phyloP scores from a whole-genome alignment of 2,113 vertebrate species.

The Nestor notabilis region DNA sequence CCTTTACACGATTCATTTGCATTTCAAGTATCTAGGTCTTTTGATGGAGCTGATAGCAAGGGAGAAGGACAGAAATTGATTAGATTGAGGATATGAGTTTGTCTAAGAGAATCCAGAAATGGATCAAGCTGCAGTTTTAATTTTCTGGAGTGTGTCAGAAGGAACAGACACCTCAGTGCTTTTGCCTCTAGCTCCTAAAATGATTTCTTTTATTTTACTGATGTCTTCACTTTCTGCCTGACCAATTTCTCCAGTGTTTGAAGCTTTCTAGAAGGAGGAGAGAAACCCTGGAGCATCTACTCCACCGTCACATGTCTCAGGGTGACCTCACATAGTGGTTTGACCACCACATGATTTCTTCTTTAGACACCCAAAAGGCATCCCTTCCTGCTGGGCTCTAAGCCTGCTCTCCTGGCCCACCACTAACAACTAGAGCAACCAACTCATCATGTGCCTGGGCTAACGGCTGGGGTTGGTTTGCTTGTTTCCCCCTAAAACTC shows the following conservation, averaged over 20 bases:
- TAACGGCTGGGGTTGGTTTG: neutral
- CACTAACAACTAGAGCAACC: neutral
- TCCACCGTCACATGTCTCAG: neutral
- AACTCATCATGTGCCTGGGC: neutral
- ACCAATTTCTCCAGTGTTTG: neutral
- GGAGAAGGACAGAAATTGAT: neutral
- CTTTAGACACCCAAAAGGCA: neutral
- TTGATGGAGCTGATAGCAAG: neutral
- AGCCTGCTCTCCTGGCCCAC: neutral
- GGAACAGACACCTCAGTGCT: neutral
- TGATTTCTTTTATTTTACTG: neutral
- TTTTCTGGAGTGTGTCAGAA: neutral
- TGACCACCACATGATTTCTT: neutral
- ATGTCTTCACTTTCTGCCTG: neutral
- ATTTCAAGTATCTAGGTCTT: neutral
- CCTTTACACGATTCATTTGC: neutral
- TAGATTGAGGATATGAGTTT: neutral
- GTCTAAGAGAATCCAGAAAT: neutral
- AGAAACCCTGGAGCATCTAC: neutral
- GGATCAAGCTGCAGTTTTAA: neutral
- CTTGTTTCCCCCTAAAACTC: neutral
- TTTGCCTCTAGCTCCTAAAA: neutral
- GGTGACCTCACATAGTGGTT: fast-evolving
- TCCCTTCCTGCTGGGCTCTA: neutral
- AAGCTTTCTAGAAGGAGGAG: neutral